Percentiles rank a stretch among this genome's conserved stretches.
These are phyloP conservation scores for Thera britannica DNA, from an alignment of 2,888 invertebrate genomes.

Conservation along the genomic window DNA sequence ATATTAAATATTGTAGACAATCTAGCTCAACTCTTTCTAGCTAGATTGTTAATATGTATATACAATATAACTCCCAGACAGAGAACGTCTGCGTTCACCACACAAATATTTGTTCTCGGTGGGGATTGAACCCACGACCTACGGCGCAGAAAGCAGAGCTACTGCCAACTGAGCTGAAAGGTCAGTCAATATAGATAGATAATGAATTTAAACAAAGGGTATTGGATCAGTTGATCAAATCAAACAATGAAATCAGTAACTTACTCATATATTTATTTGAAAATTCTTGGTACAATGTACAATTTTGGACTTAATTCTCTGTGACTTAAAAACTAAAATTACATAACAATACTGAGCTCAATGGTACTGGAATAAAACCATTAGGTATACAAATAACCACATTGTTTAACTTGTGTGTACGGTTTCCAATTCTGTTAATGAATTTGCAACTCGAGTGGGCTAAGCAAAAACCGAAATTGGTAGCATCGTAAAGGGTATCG, in stretches of 20 bases:
- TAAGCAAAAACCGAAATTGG: too few species aligned
- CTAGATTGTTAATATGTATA: too few species aligned
- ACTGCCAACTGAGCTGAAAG: too few species aligned
- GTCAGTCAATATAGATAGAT: too few species aligned
- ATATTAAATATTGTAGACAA: too few species aligned
- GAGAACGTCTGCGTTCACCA: too few species aligned
- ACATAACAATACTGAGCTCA: conserved; percentile 45
- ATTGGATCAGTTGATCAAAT: conserved; percentile 28
- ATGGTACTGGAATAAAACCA: conserved; percentile 22
- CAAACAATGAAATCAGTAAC: conserved; percentile 71
- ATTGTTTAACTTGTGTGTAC: conserved; percentile 2
- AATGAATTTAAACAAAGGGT: neutral
- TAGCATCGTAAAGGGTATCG: too few species aligned
- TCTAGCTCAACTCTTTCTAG: too few species aligned
- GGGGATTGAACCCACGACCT: too few species aligned
- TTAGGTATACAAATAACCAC: conserved; percentile 6
- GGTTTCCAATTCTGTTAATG: neutral
- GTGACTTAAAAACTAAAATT: conserved; percentile 59
- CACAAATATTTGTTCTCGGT: too few species aligned
- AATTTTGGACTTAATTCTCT: conserved; percentile 67
- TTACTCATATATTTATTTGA: conserved; percentile 78
- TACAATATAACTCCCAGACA: too few species aligned
- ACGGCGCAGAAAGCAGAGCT: too few species aligned
- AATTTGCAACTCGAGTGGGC: neutral
- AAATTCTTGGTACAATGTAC: conserved; percentile 80